Conservation (phyloP, 2,888 invertebrate species). For the Mayetiola destructor region DNA sequence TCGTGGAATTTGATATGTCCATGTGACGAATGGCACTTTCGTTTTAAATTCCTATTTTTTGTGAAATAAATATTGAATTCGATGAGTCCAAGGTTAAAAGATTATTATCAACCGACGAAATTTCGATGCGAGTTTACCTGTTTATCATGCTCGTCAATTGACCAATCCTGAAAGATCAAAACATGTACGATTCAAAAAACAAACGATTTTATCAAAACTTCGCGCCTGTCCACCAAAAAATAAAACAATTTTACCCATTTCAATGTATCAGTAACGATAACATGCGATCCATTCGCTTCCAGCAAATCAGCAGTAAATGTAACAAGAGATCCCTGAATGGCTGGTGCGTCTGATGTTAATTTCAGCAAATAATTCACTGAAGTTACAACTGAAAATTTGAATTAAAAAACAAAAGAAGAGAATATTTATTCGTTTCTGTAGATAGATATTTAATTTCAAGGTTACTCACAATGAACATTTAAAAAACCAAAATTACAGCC, state of each 20-base stretch:
- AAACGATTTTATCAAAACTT: not conserved
- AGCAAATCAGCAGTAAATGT: conserved; percentile 9
- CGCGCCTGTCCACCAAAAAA: not conserved
- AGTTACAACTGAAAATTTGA: not conserved
- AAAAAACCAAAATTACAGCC: too few species aligned
- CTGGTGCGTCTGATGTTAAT: not conserved
- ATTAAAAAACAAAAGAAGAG: too few species aligned
- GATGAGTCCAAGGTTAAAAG: not conserved
- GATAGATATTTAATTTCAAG: too few species aligned
- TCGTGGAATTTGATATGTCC: not conserved
- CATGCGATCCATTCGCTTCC: not conserved
- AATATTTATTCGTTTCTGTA: too few species aligned
- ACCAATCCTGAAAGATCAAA: conserved; percentile 1
- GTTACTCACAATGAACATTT: too few species aligned
- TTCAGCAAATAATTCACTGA: not conserved
- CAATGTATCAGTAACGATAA: not conserved
- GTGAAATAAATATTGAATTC: too few species aligned
- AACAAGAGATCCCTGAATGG: not conserved
- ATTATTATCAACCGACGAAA: not conserved
- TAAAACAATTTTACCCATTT: conserved; percentile 1
- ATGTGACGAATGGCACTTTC: not conserved
- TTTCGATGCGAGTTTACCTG: not conserved
- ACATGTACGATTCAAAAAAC: too few species aligned
- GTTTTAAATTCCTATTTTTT: not conserved
- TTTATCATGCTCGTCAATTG: conserved; percentile 3